Percentiles rank a stretch among this genome's conserved stretches.
phyloP scores from a whole-genome alignment of 2,797 vertebrate genomes.

The Phataginus tetradactyla region DNA sequence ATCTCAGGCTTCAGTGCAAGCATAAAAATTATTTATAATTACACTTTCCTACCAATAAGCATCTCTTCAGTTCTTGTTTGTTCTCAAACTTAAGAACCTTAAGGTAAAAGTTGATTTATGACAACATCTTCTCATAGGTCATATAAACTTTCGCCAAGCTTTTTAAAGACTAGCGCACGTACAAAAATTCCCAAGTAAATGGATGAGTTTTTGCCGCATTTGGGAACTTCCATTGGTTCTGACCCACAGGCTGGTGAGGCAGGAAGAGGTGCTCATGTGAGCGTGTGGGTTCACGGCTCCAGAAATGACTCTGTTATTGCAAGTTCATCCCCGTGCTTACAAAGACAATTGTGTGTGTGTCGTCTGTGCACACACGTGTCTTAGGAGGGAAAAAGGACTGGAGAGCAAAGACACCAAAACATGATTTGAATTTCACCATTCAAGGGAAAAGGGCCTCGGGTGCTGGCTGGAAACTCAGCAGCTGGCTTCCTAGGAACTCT shows the following conservation, averaged over 20 bases:
- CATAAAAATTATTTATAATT: not conserved
- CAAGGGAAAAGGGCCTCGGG: not conserved
- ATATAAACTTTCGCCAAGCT: not conserved
- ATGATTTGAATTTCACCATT: not conserved
- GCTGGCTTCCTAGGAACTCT: not conserved
- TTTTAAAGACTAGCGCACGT: not conserved
- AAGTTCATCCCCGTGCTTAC: fast-evolving
- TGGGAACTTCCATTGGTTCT: not conserved
- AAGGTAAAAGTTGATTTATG: not conserved
- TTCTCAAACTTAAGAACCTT: not conserved
- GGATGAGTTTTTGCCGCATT: not conserved
- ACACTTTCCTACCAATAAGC: not conserved
- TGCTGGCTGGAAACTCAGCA: conserved; percentile 35
- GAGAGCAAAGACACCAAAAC: not conserved
- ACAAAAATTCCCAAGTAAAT: not conserved
- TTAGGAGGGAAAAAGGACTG: not conserved
- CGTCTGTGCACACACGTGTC: fast-evolving
- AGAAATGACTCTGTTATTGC: not conserved
- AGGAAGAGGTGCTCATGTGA: not conserved
- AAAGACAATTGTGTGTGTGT: not conserved
- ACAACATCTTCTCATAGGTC: not conserved
- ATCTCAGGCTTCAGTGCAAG: not conserved
- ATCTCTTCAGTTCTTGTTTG: not conserved
- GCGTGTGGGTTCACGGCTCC: fast-evolving
- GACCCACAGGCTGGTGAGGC: not conserved